Conservation (phyloP, 2,113 vertebrate genomes). For the Rhinolophus sinicus region DNA sequence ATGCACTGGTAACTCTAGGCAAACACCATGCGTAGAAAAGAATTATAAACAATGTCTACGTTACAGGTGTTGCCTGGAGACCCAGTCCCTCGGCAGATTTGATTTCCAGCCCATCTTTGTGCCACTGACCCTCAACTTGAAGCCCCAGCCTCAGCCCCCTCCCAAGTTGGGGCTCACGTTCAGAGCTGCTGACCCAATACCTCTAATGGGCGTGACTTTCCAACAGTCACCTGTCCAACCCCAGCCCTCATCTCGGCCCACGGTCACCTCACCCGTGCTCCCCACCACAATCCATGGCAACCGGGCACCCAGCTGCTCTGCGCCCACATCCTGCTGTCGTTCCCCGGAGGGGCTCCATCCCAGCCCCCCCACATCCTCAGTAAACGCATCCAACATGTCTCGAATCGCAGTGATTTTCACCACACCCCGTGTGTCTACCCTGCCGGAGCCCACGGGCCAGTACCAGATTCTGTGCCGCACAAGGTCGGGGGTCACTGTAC, state of each 20-base stretch:
- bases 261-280: accelerated
- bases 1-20: accelerated
- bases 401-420: not conserved
- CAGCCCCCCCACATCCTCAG: accelerated
- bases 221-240: accelerated
- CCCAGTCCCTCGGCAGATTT: accelerated
- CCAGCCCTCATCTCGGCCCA: accelerated
- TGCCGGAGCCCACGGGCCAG: not conserved
- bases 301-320: accelerated
- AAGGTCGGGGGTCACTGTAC: accelerated
- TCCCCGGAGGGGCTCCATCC: not conserved
- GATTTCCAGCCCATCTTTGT: accelerated
- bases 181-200: too few relatives aligned
- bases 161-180: not conserved
- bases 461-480: accelerated
- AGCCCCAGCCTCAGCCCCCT: not conserved
- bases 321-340: accelerated
- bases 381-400: accelerated
- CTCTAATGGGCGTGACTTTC: accelerated
- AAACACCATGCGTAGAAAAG: not conserved
- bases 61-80: accelerated
- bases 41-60: accelerated
- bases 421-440: too few relatives aligned
- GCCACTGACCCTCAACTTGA: accelerated
- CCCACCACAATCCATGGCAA: too few relatives aligned